Evolutionary conservation across 2,888 invertebrate species (phyloP).

Genomic region (Ormyrus rosae): DNA sequence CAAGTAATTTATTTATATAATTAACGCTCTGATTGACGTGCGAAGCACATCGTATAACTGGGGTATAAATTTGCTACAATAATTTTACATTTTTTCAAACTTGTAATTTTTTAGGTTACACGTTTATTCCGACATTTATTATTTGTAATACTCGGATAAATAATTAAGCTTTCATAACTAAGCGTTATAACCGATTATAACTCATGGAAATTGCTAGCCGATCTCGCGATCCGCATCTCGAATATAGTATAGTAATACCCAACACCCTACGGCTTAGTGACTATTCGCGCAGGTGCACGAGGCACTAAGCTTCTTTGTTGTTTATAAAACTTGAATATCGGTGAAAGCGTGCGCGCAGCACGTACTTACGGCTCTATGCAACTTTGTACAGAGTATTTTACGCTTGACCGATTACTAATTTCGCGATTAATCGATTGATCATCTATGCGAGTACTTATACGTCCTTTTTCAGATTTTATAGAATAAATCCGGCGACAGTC

Average conservation of each 20-base stretch:
- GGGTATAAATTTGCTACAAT: no score
- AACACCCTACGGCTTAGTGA: slow-evolving; percentile 25
- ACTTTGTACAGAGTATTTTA: slow-evolving; percentile 3
- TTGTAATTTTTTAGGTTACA: no score
- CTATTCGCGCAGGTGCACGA: slow-evolving; percentile 38
- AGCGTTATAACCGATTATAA: not conserved
- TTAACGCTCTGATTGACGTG: no score
- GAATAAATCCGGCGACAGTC: slow-evolving; percentile 12
- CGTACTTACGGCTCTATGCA: no score
- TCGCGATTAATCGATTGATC: slow-evolving; percentile 50
- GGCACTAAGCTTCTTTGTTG: slow-evolving; percentile 50
- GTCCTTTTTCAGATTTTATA: slow-evolving; percentile 44
- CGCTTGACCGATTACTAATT: slow-evolving; percentile 53
- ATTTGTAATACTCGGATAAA: no score
- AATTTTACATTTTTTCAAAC: no score
- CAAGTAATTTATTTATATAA: no score
- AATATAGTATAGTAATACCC: not conserved
- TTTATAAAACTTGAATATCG: slow-evolving; percentile 23
- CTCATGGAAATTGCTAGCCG: slow-evolving; percentile 46
- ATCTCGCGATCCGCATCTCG: slow-evolving; percentile 4
- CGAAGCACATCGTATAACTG: no score
- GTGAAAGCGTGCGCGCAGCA: not conserved
- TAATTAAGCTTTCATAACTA: no score
- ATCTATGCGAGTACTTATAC: slow-evolving; percentile 36
- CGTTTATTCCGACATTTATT: no score